These are phyloP conservation scores for Pantherophis guttatus DNA, from an alignment of 2,113 vertebrate genomes.

Conservation along the genomic window DNA sequence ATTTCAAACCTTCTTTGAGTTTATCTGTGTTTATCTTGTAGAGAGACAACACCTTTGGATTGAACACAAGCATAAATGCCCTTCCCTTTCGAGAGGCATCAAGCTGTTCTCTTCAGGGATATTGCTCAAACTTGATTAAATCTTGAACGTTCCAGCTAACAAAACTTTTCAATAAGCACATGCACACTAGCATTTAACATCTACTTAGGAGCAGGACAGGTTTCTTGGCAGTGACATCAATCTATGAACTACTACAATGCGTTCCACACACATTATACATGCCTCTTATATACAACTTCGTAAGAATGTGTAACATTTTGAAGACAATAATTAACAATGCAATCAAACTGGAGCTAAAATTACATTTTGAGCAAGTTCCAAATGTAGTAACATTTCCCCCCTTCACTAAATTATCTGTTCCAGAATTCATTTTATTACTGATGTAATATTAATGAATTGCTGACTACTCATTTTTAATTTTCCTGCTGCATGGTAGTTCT, in stretches of 20 bases:
- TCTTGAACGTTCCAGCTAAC: not conserved
- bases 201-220: not conserved
- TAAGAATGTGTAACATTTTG: not conserved
- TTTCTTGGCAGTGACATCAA: not conserved
- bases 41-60: constrained; percentile 12
- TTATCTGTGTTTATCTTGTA: constrained; percentile 2
- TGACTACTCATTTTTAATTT: not conserved
- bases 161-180: not conserved
- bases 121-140: not conserved
- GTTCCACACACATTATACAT: not conserved
- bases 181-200: not conserved
- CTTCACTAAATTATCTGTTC: not conserved
- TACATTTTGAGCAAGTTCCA: not conserved
- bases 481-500: not conserved
- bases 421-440: not conserved
- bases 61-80: not conserved
- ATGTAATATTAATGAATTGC: not conserved
- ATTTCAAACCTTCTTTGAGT: not conserved
- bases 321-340: not conserved
- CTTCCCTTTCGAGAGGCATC: not conserved
- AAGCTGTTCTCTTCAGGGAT: not conserved
- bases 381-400: not conserved
- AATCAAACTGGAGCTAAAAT: not conserved
- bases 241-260: not conserved
- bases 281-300: not conserved